These are phyloP conservation scores for Aquatica leii DNA, from an alignment of 2,888 invertebrate species.

Conservation along the genomic window DNA sequence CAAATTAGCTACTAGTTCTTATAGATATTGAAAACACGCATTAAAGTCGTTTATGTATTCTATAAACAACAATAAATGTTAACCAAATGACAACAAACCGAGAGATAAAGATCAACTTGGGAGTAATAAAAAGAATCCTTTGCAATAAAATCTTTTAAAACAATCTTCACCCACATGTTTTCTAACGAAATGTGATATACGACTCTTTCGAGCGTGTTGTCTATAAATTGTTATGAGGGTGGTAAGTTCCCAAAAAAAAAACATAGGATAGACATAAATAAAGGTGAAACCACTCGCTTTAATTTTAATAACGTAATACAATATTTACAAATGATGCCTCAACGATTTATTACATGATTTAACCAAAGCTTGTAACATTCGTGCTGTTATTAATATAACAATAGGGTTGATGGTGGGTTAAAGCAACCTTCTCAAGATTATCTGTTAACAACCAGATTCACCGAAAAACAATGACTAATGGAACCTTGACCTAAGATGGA, in stretches of 20 bases:
- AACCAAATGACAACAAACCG: conserved; percentile 10
- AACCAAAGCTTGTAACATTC: too few species aligned
- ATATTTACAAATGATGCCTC: too few species aligned
- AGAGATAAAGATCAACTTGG: conserved; percentile 8
- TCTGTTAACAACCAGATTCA: conserved; percentile 11
- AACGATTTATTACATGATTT: too few species aligned
- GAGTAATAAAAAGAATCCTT: conserved; percentile 17
- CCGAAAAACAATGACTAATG: conserved; percentile 29
- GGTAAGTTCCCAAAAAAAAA: neutral
- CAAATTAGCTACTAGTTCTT: neutral
- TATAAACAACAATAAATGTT: conserved; percentile 6
- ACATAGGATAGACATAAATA: too few species aligned
- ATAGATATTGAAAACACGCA: neutral
- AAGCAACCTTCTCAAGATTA: neutral
- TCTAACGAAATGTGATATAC: conserved; percentile 26
- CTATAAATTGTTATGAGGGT: conserved; percentile 25
- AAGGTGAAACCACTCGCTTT: neutral
- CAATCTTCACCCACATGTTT: conserved; percentile 29
- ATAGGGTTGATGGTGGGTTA: too few species aligned
- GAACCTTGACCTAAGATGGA: conserved; percentile 27
- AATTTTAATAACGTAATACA: neutral
- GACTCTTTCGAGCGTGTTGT: conserved; percentile 12
- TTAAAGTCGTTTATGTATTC: neutral
- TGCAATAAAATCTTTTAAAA: conserved; percentile 25
- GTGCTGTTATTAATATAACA: too few species aligned